A percentile compares a stretch with the other conserved stretches of the same genome.
Evolutionary conservation across 2,113 vertebrate genomes (phyloP).

Genomic region (Syngnathoides biaculeatus): DNA sequence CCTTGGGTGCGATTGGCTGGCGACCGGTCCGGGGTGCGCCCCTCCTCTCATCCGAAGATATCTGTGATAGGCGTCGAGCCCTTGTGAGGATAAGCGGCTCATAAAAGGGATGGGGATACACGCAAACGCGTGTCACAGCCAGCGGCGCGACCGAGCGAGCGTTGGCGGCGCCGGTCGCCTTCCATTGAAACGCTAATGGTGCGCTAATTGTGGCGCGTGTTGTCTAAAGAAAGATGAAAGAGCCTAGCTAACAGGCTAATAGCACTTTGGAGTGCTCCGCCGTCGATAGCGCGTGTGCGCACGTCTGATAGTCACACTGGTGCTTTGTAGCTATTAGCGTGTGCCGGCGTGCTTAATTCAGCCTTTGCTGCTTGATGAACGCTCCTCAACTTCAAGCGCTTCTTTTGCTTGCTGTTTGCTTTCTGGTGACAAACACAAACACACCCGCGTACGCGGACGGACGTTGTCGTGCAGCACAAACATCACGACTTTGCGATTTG

Average conservation of each 20-base stretch:
- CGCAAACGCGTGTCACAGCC: too few species aligned
- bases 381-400: neutral
- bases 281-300: constrained; percentile 36
- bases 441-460: too few species aligned
- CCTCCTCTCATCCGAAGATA: too few species aligned
- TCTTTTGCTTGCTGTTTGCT: neutral
- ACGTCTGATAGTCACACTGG: constrained; percentile 59
- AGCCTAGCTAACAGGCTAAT: constrained; percentile 60
- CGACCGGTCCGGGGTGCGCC: too few species aligned
- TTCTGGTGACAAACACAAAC: neutral
- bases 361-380: constrained; percentile 16
- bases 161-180: constrained; percentile 62
- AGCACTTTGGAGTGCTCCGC: constrained; percentile 53
- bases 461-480: constrained; percentile 20
- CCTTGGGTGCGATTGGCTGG: too few species aligned
- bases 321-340: constrained; percentile 53
- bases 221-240: constrained; percentile 59
- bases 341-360: constrained; percentile 31
- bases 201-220: constrained; percentile 59
- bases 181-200: constrained; percentile 58
- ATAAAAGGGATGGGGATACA: too few species aligned
- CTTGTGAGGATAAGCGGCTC: too few species aligned
- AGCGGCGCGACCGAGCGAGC: constrained; percentile 54
- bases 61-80: too few species aligned
- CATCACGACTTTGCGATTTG: neutral